Evolutionary conservation across 1,140 invertebrate species (phyloP), one percentile per base, ranked within the genome.

Genomic region (Ylistrum balloti): DNA sequence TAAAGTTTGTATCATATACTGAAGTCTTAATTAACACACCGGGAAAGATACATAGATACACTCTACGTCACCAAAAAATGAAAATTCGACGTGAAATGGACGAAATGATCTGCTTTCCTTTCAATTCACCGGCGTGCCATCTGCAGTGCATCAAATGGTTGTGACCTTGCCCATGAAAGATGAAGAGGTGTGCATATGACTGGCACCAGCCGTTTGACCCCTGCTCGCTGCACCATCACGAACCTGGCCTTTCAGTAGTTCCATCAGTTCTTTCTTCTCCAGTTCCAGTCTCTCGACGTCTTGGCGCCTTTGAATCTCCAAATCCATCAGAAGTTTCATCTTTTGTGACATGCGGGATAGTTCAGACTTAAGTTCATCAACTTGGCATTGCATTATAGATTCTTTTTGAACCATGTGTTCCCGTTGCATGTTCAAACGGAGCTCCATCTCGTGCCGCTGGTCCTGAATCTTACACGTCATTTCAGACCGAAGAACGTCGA

Each of bases 321-420:
- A 74, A 35, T 95, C 95, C 92, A 94, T 90, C 41, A 95, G 87
- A 22, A 92, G 86, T 88, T 95, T 93, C 13, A 95, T 90, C 33
- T 94, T 94, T 35, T 93, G 92, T 28, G 91, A 90, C 45, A 94
- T 74, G 41, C 88, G 90, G 0, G 91, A 91, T 17, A 94, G 90
- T 87, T 95, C 95, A 0, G 91, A 85, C 87, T 93, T 94, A 28
- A 95, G 45, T 32, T 91, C 91, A 11, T 95, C 93, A 20, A 95
- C 92, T 86, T 95, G 91, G 86, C 41, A 88, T 86, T 95, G 94
- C 87, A 94, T 91, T 22, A 86, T 88, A 7, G 93, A 87, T 88
- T 95, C 95, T 88, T 93, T 93, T 88, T 95, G 91, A 13, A 95
- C 93, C 95, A 95, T 95, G 90, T 95, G 94, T 90, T 93, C 92